A percentile compares a stretch with the other conserved stretches of the same genome.
phyloP scores from a whole-genome alignment of 2,113 vertebrate species.

The Archilochus colubris region DNA sequence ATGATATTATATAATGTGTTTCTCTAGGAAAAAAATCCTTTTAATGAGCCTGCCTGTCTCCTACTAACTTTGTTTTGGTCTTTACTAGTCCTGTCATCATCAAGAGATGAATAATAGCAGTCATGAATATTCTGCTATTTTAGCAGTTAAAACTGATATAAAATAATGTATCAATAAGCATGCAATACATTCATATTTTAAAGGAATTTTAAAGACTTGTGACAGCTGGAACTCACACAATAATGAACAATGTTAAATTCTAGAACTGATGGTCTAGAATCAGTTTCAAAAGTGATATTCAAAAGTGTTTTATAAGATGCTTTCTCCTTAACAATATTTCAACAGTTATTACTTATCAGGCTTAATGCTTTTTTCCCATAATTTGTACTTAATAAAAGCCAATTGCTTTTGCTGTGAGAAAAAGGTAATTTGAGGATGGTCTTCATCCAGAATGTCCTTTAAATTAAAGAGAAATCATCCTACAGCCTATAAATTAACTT shows the following conservation, averaged over 20 bases:
- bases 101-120: background rate
- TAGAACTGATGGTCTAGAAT: background rate
- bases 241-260: background rate
- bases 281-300: background rate
- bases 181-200: background rate
- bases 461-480: background rate
- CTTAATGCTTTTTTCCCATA: background rate
- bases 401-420: background rate
- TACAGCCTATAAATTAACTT: background rate
- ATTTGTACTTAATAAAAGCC: background rate
- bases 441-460: background rate
- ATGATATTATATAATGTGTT: background rate
- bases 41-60: background rate
- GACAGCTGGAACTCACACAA: too few species aligned
- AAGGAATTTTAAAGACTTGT: background rate
- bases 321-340: background rate
- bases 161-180: background rate
- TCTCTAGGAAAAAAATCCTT: background rate
- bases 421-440: background rate
- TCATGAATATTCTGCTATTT: background rate
- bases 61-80: background rate
- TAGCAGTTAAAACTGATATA: background rate
- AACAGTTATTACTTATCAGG: background rate
- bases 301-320: background rate
- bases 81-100: background rate